phyloP scores from a whole-genome alignment of 2,797 vertebrate genomes.

The Muscicapa striata region DNA sequence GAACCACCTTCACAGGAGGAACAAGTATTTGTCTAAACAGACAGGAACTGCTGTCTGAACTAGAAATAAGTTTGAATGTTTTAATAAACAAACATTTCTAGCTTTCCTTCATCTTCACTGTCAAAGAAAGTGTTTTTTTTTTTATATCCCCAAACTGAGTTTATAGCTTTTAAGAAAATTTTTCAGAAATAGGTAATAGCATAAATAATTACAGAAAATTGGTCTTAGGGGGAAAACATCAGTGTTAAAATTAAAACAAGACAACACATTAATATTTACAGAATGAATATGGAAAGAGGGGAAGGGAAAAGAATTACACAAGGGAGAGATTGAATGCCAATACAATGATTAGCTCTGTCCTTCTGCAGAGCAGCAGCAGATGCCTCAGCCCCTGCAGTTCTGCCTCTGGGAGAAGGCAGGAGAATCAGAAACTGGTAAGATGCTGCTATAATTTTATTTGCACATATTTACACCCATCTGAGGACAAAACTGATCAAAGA shows the following conservation, averaged over 20 bases:
- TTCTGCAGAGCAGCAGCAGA: slow-evolving; percentile 5
- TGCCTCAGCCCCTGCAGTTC: background rate
- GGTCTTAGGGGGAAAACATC: background rate
- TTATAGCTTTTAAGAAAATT: background rate
- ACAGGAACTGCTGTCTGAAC: background rate
- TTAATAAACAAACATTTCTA: background rate
- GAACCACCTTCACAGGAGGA: background rate
- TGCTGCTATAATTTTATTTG: background rate
- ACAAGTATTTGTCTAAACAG: background rate
- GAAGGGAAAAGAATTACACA: background rate
- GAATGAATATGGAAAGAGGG: background rate
- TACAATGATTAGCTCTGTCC: background rate
- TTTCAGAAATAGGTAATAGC: background rate
- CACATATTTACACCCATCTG: background rate
- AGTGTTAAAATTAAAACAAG: background rate
- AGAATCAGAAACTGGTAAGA: background rate
- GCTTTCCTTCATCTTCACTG: background rate
- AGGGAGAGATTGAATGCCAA: background rate
- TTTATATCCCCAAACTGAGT: background rate
- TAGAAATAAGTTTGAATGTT: background rate
- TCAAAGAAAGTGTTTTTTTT: background rate
- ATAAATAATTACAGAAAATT: background rate
- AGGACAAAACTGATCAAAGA: background rate
- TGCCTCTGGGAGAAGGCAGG: background rate
- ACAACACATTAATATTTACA: background rate